Percentiles rank a stretch among this genome's conserved stretches.
These are phyloP conservation scores for Atherix ibis DNA, from an alignment of 2,888 invertebrate species.

Conservation along the genomic window DNA sequence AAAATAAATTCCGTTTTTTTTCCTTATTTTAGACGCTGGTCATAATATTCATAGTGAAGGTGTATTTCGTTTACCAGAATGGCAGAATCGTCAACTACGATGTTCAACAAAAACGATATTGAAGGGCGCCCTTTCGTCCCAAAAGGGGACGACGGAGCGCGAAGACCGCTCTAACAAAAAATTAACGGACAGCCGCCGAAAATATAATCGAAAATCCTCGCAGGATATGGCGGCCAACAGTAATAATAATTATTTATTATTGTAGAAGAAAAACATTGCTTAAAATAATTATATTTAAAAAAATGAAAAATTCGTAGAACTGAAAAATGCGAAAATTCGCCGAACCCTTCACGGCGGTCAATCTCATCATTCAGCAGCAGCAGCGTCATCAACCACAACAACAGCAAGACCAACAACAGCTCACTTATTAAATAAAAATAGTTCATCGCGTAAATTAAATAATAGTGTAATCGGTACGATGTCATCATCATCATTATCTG, in stretches of 20 bases:
- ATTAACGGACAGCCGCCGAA: constrained; percentile 9
- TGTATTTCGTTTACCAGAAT: constrained; percentile 58
- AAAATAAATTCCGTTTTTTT: background rate
- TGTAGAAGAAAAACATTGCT: constrained; percentile 33
- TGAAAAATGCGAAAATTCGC: constrained; percentile 12
- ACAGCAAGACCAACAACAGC: too few species aligned
- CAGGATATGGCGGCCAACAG: constrained; percentile 26
- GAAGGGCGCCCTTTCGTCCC: constrained; percentile 38
- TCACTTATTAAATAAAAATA: constrained; percentile 4
- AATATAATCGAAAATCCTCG: constrained; percentile 12
- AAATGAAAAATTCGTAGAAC: constrained; percentile 11
- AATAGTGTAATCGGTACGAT: too few species aligned
- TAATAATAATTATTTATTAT: constrained; percentile 25
- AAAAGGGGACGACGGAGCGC: constrained; percentile 27
- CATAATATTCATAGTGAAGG: constrained; percentile 53
- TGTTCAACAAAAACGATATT: constrained; percentile 28
- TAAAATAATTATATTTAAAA: constrained; percentile 23
- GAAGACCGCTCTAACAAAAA: constrained; percentile 16
- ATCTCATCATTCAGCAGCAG: too few species aligned
- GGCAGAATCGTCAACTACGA: constrained; percentile 44
- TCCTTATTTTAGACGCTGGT: too few species aligned
- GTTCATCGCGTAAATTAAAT: too few species aligned
- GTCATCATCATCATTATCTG: constrained; percentile 13
- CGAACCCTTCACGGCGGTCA: constrained; percentile 10
- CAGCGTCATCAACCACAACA: constrained; percentile 5